Evolutionary conservation across 1,140 invertebrate species (phyloP).

Genomic region (Tetragonula clypearis): DNA sequence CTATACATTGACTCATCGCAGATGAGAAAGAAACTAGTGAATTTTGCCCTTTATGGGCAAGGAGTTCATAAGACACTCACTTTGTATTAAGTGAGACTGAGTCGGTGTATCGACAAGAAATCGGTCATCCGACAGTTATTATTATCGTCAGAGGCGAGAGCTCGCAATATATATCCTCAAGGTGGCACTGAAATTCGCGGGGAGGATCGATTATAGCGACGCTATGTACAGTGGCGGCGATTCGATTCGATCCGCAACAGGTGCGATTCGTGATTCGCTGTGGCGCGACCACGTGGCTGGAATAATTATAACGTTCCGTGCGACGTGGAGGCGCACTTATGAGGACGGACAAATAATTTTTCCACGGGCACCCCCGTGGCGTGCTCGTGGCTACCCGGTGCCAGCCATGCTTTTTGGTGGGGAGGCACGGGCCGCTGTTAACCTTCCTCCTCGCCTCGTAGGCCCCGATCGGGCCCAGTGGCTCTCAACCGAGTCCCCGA

Average conservation of each 20-base stretch:
- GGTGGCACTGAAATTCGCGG: not conserved
- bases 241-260: slow-evolving; percentile 1
- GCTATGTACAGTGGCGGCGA: not conserved
- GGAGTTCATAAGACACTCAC: too few relatives aligned
- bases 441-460: slow-evolving; percentile 63
- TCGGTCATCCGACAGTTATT: too few relatives aligned
- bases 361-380: slow-evolving; percentile 74
- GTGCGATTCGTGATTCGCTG: not conserved
- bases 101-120: too few relatives aligned
- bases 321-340: slow-evolving; percentile 20
- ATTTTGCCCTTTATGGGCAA: too few relatives aligned
- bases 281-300: slow-evolving; percentile 33
- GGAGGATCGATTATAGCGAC: not conserved
- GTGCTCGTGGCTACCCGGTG: slow-evolving; percentile 77
- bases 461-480: slow-evolving; percentile 51
- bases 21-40: too few relatives aligned
- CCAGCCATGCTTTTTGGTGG: slow-evolving; percentile 71
- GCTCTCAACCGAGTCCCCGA: slow-evolving; percentile 42
- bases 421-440: slow-evolving; percentile 70
- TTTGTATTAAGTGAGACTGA: too few relatives aligned
- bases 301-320: slow-evolving; percentile 52
- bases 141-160: too few relatives aligned
- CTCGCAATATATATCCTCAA: too few relatives aligned
- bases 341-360: slow-evolving; percentile 75
- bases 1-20: too few relatives aligned